Percentiles rank a stretch among this genome's conserved stretches.
Conservation (phyloP, 1,140 invertebrate genomes). For the Propsilocerus akamusi region DNA sequence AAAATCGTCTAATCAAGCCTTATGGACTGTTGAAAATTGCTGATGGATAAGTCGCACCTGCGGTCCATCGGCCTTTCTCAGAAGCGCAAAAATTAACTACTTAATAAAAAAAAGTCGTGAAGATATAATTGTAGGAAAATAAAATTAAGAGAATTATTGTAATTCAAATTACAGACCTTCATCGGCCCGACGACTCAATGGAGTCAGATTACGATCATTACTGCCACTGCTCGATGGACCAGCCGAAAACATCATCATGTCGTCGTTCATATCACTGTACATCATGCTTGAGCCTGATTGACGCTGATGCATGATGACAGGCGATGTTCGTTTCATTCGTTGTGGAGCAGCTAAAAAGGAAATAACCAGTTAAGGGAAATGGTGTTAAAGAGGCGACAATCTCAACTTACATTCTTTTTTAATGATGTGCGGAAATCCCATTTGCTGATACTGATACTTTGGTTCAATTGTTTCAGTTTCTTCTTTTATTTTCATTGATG, state of each 20-base stretch:
- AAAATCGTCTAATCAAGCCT: too few species aligned
- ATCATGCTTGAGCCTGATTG: neutral
- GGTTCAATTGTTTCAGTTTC: constrained; percentile 25
- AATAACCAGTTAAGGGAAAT: neutral
- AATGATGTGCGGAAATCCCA: neutral
- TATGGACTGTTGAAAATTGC: too few species aligned
- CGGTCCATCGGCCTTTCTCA: too few species aligned
- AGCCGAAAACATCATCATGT: neutral
- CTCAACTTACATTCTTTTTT: neutral
- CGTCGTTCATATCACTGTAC: neutral
- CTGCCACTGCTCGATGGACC: neutral
- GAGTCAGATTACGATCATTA: constrained; percentile 4
- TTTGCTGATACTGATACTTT: neutral
- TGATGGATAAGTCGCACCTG: too few species aligned
- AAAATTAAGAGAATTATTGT: too few species aligned
- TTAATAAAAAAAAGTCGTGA: neutral
- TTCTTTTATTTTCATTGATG: constrained; percentile 37
- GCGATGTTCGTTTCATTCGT: neutral
- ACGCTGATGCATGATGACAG: neutral
- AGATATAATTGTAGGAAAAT: too few species aligned
- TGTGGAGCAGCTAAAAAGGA: neutral
- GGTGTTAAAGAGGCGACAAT: neutral
- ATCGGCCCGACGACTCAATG: neutral
- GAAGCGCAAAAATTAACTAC: neutral
- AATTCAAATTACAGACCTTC: constrained; percentile 5